Percentiles rank a stretch among this genome's conserved stretches.
phyloP scores from a whole-genome alignment of 2,888 invertebrate species.

The Drosophila mayaguana region DNA sequence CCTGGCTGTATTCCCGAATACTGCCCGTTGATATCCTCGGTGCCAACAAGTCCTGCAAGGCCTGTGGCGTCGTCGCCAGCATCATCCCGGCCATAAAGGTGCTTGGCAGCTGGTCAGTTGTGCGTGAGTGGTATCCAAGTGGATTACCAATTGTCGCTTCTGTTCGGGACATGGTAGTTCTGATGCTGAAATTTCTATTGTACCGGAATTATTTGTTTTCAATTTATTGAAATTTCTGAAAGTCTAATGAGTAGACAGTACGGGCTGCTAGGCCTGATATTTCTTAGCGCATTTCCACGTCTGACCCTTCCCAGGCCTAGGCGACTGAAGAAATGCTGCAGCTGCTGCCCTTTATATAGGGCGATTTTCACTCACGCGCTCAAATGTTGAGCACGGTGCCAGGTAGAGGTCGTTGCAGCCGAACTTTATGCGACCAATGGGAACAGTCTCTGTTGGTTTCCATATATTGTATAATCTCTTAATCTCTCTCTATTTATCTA shows the following conservation, averaged over 20 bases:
- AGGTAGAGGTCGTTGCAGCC: no score
- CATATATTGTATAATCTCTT: no score
- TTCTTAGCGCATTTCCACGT: no score
- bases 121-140: background rate
- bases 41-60: slow-evolving; percentile 1
- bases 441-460: no score
- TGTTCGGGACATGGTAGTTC: slow-evolving; percentile 11
- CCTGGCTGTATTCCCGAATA: slow-evolving; percentile 28
- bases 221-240: slow-evolving; percentile 1
- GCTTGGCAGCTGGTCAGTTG: background rate
- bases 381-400: no score
- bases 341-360: no score
- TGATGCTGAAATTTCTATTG: slow-evolving; percentile 10
- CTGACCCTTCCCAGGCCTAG: no score
- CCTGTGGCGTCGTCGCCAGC: slow-evolving; percentile 7
- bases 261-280: background rate
- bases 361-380: no score
- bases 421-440: no score
- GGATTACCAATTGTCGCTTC: slow-evolving; percentile 15
- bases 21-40: background rate
- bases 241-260: background rate
- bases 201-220: slow-evolving; percentile 15
- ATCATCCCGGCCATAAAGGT: slow-evolving; percentile 14
- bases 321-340: no score
- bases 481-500: no score